Conservation (phyloP, 2,113 vertebrate species). For the Sarotherodon lohbergeri region DNA sequence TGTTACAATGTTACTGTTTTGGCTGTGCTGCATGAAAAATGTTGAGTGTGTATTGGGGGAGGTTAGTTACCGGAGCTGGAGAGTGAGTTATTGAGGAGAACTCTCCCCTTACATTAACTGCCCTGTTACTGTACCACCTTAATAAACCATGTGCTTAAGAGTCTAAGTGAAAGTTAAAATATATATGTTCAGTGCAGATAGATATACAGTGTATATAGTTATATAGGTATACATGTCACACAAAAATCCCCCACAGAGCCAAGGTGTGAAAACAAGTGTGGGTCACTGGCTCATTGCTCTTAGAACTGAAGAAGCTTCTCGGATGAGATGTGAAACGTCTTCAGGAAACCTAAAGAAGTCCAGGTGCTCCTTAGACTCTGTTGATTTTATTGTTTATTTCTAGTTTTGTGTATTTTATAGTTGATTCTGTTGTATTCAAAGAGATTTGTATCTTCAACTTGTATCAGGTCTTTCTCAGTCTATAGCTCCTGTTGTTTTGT, state of each 20-base stretch:
- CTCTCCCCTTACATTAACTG: not conserved
- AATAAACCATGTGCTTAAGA: not conserved
- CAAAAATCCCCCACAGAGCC: too few species aligned
- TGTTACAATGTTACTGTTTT: not conserved
- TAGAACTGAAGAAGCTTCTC: too few species aligned
- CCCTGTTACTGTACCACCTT: not conserved
- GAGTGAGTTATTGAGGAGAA: not conserved
- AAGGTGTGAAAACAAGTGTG: too few species aligned
- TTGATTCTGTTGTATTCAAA: not conserved
- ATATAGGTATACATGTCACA: not conserved
- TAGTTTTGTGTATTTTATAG: not conserved
- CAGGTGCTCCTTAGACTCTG: too few species aligned
- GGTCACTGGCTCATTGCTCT: too few species aligned
- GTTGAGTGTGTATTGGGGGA: not conserved
- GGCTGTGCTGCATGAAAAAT: not conserved
- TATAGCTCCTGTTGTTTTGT: not conserved
- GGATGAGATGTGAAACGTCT: too few species aligned
- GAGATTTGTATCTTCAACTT: not conserved
- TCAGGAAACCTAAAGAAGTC: too few species aligned
- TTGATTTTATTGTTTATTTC: not conserved
- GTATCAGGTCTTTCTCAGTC: not conserved
- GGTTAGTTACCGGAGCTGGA: not conserved
- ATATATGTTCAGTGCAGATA: not conserved
- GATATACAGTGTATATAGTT: not conserved
- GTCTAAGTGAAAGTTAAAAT: not conserved